Evolutionary conservation across 1,140 invertebrate species (phyloP).

Genomic region (Ceratina japonica): DNA sequence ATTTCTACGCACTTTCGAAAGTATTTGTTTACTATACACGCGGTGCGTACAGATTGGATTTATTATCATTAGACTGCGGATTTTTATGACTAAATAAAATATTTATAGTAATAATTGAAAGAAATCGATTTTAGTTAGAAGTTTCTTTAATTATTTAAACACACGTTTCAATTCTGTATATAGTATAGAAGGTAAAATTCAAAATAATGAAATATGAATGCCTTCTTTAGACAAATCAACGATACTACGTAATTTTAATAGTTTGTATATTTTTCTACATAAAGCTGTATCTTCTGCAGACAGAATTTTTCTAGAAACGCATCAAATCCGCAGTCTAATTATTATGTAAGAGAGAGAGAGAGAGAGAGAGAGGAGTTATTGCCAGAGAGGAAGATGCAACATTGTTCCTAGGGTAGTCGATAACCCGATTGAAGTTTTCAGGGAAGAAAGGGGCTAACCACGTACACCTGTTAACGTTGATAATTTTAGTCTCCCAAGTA

Average conservation of each 20-base stretch:
- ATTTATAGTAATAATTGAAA: too few relatives aligned
- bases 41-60: constrained; percentile 52
- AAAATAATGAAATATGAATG: too few relatives aligned
- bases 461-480: constrained; percentile 43
- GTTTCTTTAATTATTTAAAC: too few relatives aligned
- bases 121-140: too few relatives aligned
- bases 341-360: too few relatives aligned
- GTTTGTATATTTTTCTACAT: too few relatives aligned
- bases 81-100: too few relatives aligned
- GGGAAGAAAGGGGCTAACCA: constrained; percentile 30
- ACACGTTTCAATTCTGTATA: not conserved
- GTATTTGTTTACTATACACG: constrained; percentile 60
- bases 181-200: not conserved
- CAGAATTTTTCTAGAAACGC: too few relatives aligned
- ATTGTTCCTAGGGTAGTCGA: constrained; percentile 52
- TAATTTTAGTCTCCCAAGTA: constrained; percentile 47
- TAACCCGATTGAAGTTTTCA: constrained; percentile 27
- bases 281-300: too few relatives aligned
- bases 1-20: constrained; percentile 65
- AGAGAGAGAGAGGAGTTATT: constrained; percentile 36
- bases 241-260: too few relatives aligned
- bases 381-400: constrained; percentile 7
- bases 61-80: constrained; percentile 17
- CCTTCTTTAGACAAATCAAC: too few relatives aligned
- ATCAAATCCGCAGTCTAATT: too few relatives aligned